These are phyloP conservation scores for Tinea pellionella DNA, from an alignment of 2,888 invertebrate genomes.

Conservation along the genomic window DNA sequence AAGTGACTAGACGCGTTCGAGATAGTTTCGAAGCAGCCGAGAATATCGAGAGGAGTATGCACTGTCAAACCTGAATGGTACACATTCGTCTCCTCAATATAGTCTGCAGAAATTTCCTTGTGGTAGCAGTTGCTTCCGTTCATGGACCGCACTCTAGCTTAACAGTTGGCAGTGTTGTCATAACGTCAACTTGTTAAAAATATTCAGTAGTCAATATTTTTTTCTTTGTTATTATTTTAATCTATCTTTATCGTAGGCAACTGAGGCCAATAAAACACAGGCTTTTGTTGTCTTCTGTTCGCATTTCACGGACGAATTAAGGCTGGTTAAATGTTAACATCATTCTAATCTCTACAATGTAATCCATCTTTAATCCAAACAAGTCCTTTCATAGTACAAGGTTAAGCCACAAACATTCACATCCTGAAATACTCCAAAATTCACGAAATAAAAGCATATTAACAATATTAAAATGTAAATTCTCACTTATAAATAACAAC, in stretches of 20 bases:
- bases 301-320: constrained; percentile 5
- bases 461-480: neutral
- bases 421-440: constrained; percentile 2
- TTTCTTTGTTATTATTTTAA: neutral
- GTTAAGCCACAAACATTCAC: neutral
- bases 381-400: constrained; percentile 27
- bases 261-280: constrained; percentile 6
- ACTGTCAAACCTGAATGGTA: too few species aligned
- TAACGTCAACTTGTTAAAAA: too few species aligned
- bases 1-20: too few species aligned
- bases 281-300: neutral
- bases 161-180: too few species aligned
- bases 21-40: too few species aligned
- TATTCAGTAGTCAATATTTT: too few species aligned
- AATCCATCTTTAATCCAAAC: constrained; percentile 50
- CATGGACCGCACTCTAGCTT: too few species aligned
- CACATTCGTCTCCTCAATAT: too few species aligned
- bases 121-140: too few species aligned
- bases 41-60: too few species aligned
- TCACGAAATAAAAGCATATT: neutral
- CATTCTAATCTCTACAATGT: constrained; percentile 38
- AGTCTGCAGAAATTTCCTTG: too few species aligned
- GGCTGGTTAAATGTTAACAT: constrained; percentile 22
- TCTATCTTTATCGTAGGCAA: neutral
- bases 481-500: too few species aligned